These are phyloP conservation scores for Eledona agricola DNA, from an alignment of 2,888 invertebrate species.

Conservation along the genomic window DNA sequence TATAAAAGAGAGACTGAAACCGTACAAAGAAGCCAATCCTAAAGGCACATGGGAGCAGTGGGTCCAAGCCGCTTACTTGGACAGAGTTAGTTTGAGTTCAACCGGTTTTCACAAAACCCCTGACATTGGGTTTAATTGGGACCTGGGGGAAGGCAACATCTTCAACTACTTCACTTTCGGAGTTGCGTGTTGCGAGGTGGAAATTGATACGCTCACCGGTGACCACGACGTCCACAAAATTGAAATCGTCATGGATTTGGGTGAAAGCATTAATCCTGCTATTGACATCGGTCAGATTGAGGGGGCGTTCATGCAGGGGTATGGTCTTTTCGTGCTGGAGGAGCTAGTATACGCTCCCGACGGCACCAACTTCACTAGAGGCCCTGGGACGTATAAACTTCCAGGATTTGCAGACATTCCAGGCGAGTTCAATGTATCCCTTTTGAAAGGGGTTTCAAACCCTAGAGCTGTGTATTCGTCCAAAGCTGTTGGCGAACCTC, in stretches of 20 bases:
- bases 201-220: constrained; percentile 93
- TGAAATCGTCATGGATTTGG: constrained; percentile 97
- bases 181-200: constrained; percentile 86
- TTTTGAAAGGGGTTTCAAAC: constrained; percentile 91
- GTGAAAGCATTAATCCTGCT: constrained; percentile 91
- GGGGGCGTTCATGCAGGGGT: constrained; percentile 94
- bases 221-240: constrained; percentile 89
- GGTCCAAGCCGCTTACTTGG: constrained; percentile 79
- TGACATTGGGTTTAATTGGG: constrained; percentile 75
- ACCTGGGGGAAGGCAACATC: constrained; percentile 74
- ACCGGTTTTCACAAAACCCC: constrained; percentile 85
- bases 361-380: constrained; percentile 83
- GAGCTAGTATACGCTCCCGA: constrained; percentile 87
- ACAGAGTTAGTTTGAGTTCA: constrained; percentile 81
- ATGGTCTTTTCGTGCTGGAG: constrained; percentile 91
- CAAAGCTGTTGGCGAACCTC: constrained; percentile 97
- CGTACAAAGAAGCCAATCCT: constrained; percentile 78
- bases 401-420: constrained; percentile 95
- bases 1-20: constrained; percentile 76
- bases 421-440: constrained; percentile 88
- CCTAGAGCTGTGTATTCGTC: constrained; percentile 93
- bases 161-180: constrained; percentile 91
- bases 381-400: constrained; percentile 94
- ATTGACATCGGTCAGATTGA: constrained; percentile 97
- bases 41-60: constrained; percentile 85